Evolutionary conservation across 2,113 vertebrate species (phyloP), one percentile per base, ranked within the genome.

Genomic region (Lipophrys pholis): DNA sequence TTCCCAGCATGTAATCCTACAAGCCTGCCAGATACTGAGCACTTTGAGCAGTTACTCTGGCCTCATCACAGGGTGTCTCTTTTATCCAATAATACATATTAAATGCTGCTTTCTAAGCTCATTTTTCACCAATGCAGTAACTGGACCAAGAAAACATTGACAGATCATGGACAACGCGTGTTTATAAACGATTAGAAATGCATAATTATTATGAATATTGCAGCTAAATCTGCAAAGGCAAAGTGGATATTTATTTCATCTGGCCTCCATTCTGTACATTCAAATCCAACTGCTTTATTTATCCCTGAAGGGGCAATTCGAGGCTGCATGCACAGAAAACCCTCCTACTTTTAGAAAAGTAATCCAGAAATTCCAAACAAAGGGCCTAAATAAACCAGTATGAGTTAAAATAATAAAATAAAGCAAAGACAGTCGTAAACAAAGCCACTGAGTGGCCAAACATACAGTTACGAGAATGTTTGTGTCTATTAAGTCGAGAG

Each of bases 221-320:
- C 21, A 30, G 21, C 21, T 30, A 4, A 30, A 30, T 2, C 21
- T 30, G 21, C 21, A 30, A 30, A 30, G 21, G 21, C 21, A 30
- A 30, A 30, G 21, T 30, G 21, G 21, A 30, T 30, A 62, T 64
- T 56, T 41, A 42, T 69, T 69, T 68, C 48, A 15, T 69, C 35
- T 54, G n/a, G 54, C 2, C 21, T 30, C 21, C 46, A 59, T 5
- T 2, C 5, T 42, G 6, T 43, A 6, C 35, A 54, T 10, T 49
- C 11, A 42, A 63, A 14, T 17, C 38, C 12, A 45, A 14, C 12
- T 11, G 1, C 45, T n/a, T 48, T 48, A 42, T 42, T 42, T 42
- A 42, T 42, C 41, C 41, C 41, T 42, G 10, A 42, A 42, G 41
- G 41, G 10, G 41, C 41, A 42, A 42, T 42, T 42, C 2, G 7